Percentiles rank a stretch among this genome's conserved stretches.
Evolutionary conservation across 1,140 invertebrate genomes (phyloP).

Genomic region (Brachionus plicatilis): DNA sequence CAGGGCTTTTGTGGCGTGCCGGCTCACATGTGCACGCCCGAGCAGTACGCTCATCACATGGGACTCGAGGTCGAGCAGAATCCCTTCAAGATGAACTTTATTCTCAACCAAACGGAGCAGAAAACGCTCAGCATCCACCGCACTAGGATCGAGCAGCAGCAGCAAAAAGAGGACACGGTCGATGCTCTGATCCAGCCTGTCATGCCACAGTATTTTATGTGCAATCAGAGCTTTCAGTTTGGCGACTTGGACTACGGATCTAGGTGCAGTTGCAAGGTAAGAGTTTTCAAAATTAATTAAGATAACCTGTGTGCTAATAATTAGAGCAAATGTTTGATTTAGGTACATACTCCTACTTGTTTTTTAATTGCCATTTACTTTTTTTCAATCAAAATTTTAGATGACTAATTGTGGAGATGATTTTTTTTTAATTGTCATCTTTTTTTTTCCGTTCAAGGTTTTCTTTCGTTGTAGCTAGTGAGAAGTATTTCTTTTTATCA

Average conservation of each 20-base stretch:
- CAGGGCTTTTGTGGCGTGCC: constrained; percentile 31
- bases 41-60: not conserved
- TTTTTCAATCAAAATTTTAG: too few species aligned
- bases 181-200: not conserved
- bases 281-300: not conserved
- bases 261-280: constrained; percentile 34
- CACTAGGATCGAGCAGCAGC: not conserved
- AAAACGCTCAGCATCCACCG: not conserved
- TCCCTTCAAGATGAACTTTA: constrained; percentile 25
- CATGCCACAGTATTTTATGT: not conserved
- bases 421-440: too few species aligned
- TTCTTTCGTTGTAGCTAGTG: too few species aligned
- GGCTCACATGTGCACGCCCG: not conserved
- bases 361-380: too few species aligned
- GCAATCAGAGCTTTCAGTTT: constrained; percentile 7
- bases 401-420: too few species aligned
- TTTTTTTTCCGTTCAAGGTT: too few species aligned
- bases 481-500: too few species aligned
- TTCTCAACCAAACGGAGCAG: not conserved
- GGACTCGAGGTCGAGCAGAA: not conserved
- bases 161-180: not conserved
- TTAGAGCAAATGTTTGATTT: not conserved
- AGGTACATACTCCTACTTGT: not conserved
- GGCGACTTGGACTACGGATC: constrained; percentile 27
- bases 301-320: too few species aligned